phyloP scores from a whole-genome alignment of 2,888 invertebrate species.

The Hoplodrina blanda region DNA sequence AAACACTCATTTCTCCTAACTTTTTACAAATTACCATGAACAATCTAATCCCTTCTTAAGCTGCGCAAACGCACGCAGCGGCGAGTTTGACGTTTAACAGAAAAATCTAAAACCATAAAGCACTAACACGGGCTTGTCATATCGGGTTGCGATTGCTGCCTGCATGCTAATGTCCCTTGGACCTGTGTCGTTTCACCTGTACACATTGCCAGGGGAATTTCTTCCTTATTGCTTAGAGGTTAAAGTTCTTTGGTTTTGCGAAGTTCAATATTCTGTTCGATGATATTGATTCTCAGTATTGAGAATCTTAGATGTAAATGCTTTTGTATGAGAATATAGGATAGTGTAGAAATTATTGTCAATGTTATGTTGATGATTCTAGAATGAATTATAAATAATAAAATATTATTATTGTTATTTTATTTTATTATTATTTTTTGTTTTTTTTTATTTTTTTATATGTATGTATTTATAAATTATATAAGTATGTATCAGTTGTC shows the following conservation, averaged over 20 bases:
- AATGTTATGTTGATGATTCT: constrained; percentile 15
- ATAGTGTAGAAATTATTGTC: constrained; percentile 25
- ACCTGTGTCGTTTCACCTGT: constrained; percentile 33
- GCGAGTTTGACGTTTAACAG: constrained; percentile 88
- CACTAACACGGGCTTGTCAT: constrained; percentile 83
- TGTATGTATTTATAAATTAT: too few relatives aligned
- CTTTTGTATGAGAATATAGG: constrained; percentile 19
- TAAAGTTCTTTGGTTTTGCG: background rate
- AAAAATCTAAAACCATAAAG: constrained; percentile 90
- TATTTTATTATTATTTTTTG: too few relatives aligned
- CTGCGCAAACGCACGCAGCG: constrained; percentile 75
- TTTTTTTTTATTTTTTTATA: too few relatives aligned
- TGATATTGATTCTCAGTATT: constrained; percentile 51
- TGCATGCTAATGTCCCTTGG: constrained; percentile 83
- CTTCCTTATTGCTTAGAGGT: constrained; percentile 4
- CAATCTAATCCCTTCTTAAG: constrained; percentile 55
- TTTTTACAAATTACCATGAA: background rate
- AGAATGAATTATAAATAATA: background rate
- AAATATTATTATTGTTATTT: too few relatives aligned
- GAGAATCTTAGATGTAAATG: constrained; percentile 31
- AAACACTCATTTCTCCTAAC: background rate
- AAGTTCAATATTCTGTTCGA: constrained; percentile 4
- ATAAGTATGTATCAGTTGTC: too few relatives aligned
- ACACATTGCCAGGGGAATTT: constrained; percentile 24
- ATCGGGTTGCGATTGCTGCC: constrained; percentile 87